These are phyloP conservation scores for Odontamblyopus lacepedii DNA, from an alignment of 2,797 vertebrate genomes.

Conservation along the genomic window DNA sequence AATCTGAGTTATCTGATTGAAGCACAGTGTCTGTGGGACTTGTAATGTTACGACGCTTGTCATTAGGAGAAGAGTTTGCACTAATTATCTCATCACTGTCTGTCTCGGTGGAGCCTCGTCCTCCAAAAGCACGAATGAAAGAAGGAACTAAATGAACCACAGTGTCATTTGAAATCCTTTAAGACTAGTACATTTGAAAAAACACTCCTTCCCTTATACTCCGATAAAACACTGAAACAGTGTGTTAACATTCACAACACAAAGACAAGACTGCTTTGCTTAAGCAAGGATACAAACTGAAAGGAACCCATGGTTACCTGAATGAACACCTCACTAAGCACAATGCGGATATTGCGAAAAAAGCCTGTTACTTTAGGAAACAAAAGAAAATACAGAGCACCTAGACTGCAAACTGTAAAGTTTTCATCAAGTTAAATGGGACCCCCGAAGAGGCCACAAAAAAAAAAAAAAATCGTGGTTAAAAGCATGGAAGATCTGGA, in stretches of 20 bases:
- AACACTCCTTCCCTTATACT: neutral
- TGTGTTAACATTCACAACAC: neutral
- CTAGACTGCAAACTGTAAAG: neutral
- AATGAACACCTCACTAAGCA: neutral
- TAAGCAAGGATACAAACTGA: neutral
- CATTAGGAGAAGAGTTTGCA: constrained; percentile 54
- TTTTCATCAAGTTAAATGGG: neutral
- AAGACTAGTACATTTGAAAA: constrained; percentile 19
- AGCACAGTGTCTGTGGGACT: constrained; percentile 54
- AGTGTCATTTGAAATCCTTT: constrained; percentile 43
- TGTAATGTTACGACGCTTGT: constrained; percentile 56
- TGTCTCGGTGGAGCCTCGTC: constrained; percentile 43
- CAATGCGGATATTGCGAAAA: neutral
- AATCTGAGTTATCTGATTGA: constrained; percentile 35
- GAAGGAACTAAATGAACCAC: constrained; percentile 16
- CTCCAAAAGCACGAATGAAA: constrained; percentile 32
- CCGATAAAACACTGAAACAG: neutral
- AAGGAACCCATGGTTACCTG: neutral
- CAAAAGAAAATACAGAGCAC: neutral
- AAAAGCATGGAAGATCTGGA: too few species aligned
- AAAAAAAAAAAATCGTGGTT: neutral
- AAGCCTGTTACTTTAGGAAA: neutral
- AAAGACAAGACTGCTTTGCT: neutral
- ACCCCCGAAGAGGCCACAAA: neutral
- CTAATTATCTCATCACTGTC: constrained; percentile 66